Evolutionary conservation across 2,797 vertebrate species (phyloP).

Genomic region (Sphenodon punctatus): DNA sequence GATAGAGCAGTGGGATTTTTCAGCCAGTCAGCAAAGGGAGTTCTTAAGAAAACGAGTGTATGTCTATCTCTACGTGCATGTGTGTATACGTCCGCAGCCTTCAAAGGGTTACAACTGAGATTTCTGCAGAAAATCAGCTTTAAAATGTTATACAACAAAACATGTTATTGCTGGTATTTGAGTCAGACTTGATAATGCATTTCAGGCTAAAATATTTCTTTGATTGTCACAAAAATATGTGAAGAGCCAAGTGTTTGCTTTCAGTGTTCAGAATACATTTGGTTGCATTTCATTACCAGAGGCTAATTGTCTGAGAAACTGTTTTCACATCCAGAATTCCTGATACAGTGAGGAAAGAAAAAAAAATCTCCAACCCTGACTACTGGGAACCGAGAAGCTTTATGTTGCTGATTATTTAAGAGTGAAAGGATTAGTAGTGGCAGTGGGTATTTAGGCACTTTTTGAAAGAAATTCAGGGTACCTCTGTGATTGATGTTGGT

Average conservation of each 20-base stretch:
- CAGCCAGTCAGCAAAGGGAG: background rate
- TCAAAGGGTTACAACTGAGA: slow-evolving; percentile 68
- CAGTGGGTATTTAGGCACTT: slow-evolving; percentile 39
- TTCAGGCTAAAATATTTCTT: slow-evolving; percentile 77
- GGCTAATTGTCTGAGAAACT: slow-evolving; percentile 71
- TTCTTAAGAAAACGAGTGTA: background rate
- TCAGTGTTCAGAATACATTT: slow-evolving; percentile 54
- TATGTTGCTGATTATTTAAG: slow-evolving; percentile 53
- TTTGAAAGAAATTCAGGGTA: slow-evolving; percentile 44
- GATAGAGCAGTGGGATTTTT: background rate
- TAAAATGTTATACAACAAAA: slow-evolving; percentile 77
- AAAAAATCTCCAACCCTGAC: background rate
- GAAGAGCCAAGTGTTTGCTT: slow-evolving; percentile 64
- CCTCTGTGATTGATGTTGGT: slow-evolving; percentile 26
- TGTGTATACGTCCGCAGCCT: background rate
- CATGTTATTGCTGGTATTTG: slow-evolving; percentile 76
- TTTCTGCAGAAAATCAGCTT: slow-evolving; percentile 73
- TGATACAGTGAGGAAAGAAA: background rate
- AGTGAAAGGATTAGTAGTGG: slow-evolving; percentile 58
- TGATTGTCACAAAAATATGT: slow-evolving; percentile 75
- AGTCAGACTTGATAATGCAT: slow-evolving; percentile 76
- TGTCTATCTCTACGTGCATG: background rate
- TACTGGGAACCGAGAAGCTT: slow-evolving; percentile 19
- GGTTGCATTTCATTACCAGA: slow-evolving; percentile 70
- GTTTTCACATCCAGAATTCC: slow-evolving; percentile 64